A percentile compares a stretch with the other conserved stretches of the same genome.
phyloP scores from a whole-genome alignment of 1,140 invertebrate species.

The Himalopsyche phryganea region DNA sequence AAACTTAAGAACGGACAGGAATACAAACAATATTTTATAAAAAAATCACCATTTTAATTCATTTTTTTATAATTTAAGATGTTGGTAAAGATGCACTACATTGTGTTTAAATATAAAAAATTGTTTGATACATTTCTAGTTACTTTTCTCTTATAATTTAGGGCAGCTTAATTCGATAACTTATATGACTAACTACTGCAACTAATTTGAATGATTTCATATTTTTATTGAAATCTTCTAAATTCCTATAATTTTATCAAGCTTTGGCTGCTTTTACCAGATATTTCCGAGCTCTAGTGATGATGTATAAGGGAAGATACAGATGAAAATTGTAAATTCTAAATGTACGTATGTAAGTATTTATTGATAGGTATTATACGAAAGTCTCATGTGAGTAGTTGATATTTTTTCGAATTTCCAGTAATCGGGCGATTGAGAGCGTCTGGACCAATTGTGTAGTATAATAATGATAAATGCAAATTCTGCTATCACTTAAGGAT shows the following conservation, averaged over 20 bases:
- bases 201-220: no score
- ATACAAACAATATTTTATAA: no score
- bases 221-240: no score
- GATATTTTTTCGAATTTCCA: constrained; percentile 26
- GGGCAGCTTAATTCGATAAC: no score
- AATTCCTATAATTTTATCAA: no score
- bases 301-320: constrained; percentile 4
- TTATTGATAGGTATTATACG: constrained; percentile 10
- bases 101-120: neutral
- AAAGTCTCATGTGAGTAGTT: neutral
- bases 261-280: no score
- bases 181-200: no score
- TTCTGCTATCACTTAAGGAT: constrained; percentile 16
- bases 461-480: constrained; percentile 15
- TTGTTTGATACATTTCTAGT: neutral
- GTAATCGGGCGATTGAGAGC: constrained; percentile 8
- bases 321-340: neutral
- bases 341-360: constrained; percentile 22
- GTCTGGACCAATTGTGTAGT: constrained; percentile 27
- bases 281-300: neutral
- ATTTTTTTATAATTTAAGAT: no score
- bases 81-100: no score
- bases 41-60: no score
- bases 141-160: no score
- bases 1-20: no score